Percentiles rank a stretch among this genome's conserved stretches.
Evolutionary conservation across 2,113 vertebrate genomes (phyloP).

Genomic region (Dipodomys spectabilis): DNA sequence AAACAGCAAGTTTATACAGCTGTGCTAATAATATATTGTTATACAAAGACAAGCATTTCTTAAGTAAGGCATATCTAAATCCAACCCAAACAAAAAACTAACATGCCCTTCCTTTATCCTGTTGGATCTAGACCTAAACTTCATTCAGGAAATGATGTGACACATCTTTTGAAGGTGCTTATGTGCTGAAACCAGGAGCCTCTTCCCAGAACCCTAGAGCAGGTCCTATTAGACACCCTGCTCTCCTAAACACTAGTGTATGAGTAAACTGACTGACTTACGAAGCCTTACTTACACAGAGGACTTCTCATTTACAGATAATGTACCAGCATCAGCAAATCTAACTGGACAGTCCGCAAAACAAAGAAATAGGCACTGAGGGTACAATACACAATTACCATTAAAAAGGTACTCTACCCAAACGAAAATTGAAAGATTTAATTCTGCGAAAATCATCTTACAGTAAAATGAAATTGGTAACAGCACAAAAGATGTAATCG

Average conservation of each 20-base stretch:
- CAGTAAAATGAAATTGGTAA: constrained; percentile 13
- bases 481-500: constrained; percentile 31
- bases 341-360: not conserved
- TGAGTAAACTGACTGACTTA: not conserved
- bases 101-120: not conserved
- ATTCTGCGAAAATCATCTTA: constrained; percentile 25
- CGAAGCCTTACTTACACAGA: not conserved
- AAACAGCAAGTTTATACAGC: not conserved
- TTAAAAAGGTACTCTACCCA: constrained; percentile 12
- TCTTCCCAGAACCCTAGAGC: not conserved
- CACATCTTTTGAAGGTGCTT: not conserved
- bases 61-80: constrained; percentile 32
- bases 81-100: constrained; percentile 31
- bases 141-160: not conserved
- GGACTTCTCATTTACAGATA: constrained; percentile 21
- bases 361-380: not conserved
- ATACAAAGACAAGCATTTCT: constrained; percentile 19
- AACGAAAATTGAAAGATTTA: constrained; percentile 39
- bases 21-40: not conserved
- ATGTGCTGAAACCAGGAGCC: not conserved
- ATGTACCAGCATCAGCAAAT: not conserved
- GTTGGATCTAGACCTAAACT: not conserved
- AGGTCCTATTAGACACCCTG: not conserved
- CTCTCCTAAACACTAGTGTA: not conserved
- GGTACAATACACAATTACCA: not conserved